These are phyloP conservation scores for Myiothlypis coronata DNA, from an alignment of 2,797 vertebrate genomes.

Conservation along the genomic window DNA sequence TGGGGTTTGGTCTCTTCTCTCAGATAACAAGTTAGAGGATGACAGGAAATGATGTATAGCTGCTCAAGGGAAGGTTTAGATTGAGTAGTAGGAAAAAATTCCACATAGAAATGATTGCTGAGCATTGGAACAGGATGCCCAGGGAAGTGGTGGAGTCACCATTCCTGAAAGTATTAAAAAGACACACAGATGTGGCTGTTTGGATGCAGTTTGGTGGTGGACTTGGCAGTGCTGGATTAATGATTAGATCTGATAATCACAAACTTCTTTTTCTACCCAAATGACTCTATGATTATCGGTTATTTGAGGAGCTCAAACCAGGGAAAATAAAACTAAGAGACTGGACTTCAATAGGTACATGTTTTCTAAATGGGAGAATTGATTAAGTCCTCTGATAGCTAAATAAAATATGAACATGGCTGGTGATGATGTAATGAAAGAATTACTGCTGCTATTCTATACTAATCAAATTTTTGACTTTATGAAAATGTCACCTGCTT, in stretches of 20 bases:
- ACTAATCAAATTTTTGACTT: not conserved
- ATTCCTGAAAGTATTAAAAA: not conserved
- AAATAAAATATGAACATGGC: not conserved
- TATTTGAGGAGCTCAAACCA: not conserved
- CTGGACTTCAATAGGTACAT: not conserved
- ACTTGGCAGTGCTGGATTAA: not conserved
- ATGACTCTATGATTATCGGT: not conserved
- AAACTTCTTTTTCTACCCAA: not conserved
- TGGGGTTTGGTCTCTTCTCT: not conserved
- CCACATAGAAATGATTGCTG: not conserved
- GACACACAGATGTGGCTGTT: not conserved
- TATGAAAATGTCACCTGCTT: not conserved
- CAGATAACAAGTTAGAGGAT: not conserved
- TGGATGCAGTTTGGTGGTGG: accelerated
- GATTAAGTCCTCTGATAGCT: not conserved
- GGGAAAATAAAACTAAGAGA: not conserved
- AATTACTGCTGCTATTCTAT: not conserved
- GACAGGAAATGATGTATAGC: accelerated
- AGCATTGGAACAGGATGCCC: not conserved
- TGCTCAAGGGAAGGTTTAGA: not conserved
- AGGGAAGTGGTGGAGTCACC: not conserved
- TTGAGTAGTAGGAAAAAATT: not conserved
- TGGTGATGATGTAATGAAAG: not conserved
- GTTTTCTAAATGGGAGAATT: not conserved
- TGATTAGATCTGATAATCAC: not conserved